Evolutionary conservation across 2,888 invertebrate species (phyloP).

Genomic region (Phasia obesa): DNA sequence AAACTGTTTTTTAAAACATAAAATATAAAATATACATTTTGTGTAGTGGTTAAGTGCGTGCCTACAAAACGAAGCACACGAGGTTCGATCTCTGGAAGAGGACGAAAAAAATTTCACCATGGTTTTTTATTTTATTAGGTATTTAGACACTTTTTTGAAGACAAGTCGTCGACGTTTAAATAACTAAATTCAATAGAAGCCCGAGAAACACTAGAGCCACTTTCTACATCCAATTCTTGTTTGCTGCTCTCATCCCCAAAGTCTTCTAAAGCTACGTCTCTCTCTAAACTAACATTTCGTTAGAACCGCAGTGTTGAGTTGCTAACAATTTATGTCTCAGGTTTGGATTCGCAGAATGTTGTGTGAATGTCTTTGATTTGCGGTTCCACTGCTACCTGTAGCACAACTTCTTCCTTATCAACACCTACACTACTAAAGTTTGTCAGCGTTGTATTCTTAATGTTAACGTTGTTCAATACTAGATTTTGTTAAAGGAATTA

Average conservation of each 20-base stretch:
- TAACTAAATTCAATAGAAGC: conserved; percentile 79
- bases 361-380: conserved; percentile 86
- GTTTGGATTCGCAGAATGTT: conserved; percentile 85
- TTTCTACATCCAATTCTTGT: conserved; percentile 60
- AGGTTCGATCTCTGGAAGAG: too few relatives aligned
- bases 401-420: conserved; percentile 55
- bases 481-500: too few relatives aligned
- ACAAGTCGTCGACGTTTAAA: conserved; percentile 75
- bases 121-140: too few relatives aligned
- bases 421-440: not conserved
- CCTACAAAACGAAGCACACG: too few relatives aligned
- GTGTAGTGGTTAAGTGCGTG: too few relatives aligned
- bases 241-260: conserved; percentile 69
- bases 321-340: conserved; percentile 83
- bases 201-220: conserved; percentile 61
- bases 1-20: too few relatives aligned
- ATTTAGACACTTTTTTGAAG: conserved; percentile 32
- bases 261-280: conserved; percentile 86
- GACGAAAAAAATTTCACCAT: too few relatives aligned
- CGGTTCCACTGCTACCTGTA: conserved; percentile 66
- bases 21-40: too few relatives aligned
- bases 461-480: too few relatives aligned
- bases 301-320: conserved; percentile 81
- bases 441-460: conserved; percentile 54
- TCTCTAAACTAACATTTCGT: conserved; percentile 87